Percentiles rank a stretch among this genome's conserved stretches.
These are phyloP conservation scores for Arctopsyche grandis DNA, from an alignment of 1,140 invertebrate species.

Conservation along the genomic window DNA sequence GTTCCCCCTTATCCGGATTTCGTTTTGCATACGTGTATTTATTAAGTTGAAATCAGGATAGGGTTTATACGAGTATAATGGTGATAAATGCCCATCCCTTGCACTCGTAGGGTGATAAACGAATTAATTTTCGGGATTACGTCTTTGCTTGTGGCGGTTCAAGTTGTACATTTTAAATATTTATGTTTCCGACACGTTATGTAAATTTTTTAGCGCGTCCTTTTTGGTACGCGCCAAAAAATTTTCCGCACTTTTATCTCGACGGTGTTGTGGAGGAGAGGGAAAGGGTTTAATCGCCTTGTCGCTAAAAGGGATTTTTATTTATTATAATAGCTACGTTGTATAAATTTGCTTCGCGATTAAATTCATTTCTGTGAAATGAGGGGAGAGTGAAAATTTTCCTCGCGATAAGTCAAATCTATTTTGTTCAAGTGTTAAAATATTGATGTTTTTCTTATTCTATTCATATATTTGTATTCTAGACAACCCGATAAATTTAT, in stretches of 20 bases:
- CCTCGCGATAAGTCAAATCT: neutral
- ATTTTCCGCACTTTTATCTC: constrained; percentile 49
- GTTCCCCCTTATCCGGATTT: neutral
- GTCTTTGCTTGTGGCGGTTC: constrained; percentile 54
- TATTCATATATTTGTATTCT: too few relatives aligned
- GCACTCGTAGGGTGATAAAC: constrained; percentile 53
- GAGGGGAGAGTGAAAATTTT: neutral
- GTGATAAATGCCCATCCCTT: constrained; percentile 54
- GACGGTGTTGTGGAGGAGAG: neutral
- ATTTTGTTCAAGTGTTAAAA: too few relatives aligned
- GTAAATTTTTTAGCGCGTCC: constrained; percentile 49
- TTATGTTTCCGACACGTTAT: constrained; percentile 53
- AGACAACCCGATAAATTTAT: too few relatives aligned
- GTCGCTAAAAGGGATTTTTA: constrained; percentile 26
- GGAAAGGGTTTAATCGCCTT: constrained; percentile 52
- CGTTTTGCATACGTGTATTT: constrained; percentile 53
- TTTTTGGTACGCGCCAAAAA: constrained; percentile 22
- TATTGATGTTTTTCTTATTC: too few relatives aligned
- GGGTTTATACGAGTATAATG: constrained; percentile 53
- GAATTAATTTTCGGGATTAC: constrained; percentile 56
- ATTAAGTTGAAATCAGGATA: constrained; percentile 48
- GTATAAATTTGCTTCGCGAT: constrained; percentile 32
- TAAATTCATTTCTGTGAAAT: neutral
- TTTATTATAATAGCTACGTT: constrained; percentile 26
- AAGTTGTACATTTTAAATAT: constrained; percentile 54